Base-by-base conservation (phyloP, 2,888 invertebrate genomes). In the Axea sp. region DNA sequence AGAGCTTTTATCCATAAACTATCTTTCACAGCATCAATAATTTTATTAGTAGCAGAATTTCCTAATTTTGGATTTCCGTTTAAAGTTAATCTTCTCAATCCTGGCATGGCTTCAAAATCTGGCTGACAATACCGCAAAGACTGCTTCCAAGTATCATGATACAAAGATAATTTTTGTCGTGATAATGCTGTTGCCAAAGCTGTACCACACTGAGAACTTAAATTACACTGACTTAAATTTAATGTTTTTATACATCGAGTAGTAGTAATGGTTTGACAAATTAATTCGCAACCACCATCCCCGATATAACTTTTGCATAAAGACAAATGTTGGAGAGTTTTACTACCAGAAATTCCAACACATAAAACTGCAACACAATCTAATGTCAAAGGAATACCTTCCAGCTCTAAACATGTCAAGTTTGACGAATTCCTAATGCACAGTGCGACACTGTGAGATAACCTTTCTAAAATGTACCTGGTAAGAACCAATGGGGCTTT, bases 1-100 rank as follows among this genome's bases (percentile, higher is more conserved):
- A 95, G 81, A 0, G 93, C 95, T 88, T 93, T 94, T 12, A 95
- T 90, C 95, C 95, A 95, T 45, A 94, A 89, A 83, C 94, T 95
- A 81, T 95, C 95, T 43, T 92, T 90, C 2, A 95, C 88, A 9
- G 92, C 92, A 26, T 93, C 92, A 0, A 93, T 86, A 24, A 95
- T 90, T 11, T 89, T 82, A 86, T 33, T 60, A 0, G 92, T 87
- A 0, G 93, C 95, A 0, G 88, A 88, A 83, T 95, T 93, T 0
- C 92, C 91, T 7, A 95, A 87, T 68, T 89, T 89, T 0, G 91
- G 90, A 87, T 95, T 95, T 24, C 90, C 90, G 79, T 94, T 93
- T 11, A 95, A 82, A 0, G 92, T 90, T 65, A 95, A 89, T 30
- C 92, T 89, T 41, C 93, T 91, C 11, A 95, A 86, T 0, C 95